A percentile compares a stretch with the other conserved stretches of the same genome.
These are phyloP conservation scores for Heliconius ethilla DNA, from an alignment of 2,888 invertebrate species.

Conservation along the genomic window DNA sequence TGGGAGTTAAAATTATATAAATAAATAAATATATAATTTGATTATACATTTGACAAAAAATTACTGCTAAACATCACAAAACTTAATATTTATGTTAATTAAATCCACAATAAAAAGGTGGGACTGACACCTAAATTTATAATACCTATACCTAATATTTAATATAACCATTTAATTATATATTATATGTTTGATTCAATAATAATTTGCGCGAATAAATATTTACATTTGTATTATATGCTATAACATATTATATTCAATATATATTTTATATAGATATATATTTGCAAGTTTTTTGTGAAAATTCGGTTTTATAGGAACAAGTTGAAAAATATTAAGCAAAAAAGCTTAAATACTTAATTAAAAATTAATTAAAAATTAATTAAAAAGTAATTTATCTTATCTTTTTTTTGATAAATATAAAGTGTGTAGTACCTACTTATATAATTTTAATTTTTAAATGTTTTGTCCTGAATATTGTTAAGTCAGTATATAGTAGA, in stretches of 20 bases:
- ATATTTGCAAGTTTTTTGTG: background rate
- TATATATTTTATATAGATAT: background rate
- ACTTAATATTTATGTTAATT: background rate
- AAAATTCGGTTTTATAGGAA: conserved; percentile 30
- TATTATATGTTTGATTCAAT: conserved; percentile 10
- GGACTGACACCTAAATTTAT: background rate
- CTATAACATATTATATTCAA: background rate
- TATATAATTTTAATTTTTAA: no score
- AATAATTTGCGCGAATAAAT: conserved; percentile 26
- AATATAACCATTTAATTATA: background rate
- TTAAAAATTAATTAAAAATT: no score
- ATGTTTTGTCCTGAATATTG: no score
- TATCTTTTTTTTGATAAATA: no score
- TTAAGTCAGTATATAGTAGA: no score
- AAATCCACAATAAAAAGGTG: background rate
- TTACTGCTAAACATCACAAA: background rate
- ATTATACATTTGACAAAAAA: background rate
- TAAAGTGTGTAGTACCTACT: no score
- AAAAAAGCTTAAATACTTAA: background rate
- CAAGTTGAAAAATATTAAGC: conserved; percentile 11
- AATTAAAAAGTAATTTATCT: no score
- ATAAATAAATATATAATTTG: background rate
- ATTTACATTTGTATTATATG: conserved; percentile 16
- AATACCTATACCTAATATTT: background rate
- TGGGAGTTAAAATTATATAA: background rate